phyloP scores from a whole-genome alignment of 2,888 invertebrate species.

The Drosophila testacea region DNA sequence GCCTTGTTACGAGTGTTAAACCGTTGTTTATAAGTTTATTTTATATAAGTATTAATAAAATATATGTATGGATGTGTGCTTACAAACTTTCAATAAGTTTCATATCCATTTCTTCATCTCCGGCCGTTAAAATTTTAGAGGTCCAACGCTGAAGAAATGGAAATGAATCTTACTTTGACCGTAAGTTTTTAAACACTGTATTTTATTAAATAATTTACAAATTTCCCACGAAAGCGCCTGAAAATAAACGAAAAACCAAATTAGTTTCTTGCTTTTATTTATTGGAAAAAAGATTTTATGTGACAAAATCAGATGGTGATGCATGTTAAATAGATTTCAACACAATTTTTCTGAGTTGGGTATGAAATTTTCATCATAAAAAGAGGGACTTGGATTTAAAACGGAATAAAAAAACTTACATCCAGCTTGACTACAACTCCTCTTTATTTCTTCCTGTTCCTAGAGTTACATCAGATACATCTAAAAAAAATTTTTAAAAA shows the following conservation, averaged over 20 bases:
- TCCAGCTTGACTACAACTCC: neutral
- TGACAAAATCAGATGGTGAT: conserved; percentile 33
- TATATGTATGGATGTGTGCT: conserved; percentile 5
- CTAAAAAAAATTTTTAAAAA: neutral
- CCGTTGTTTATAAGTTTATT: conserved; percentile 62
- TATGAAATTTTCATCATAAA: conserved; percentile 66
- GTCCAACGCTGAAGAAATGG: too few relatives aligned
- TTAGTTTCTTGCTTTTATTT: conserved; percentile 12
- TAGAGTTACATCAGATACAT: neutral
- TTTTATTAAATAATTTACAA: conserved; percentile 13
- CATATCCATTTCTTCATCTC: too few relatives aligned
- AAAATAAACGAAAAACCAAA: conserved; percentile 14
- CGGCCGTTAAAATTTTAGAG: too few relatives aligned
- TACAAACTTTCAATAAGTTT: too few relatives aligned
- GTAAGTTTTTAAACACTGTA: too few relatives aligned
- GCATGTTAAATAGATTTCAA: conserved; percentile 70
- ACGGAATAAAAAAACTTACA: conserved; percentile 4
- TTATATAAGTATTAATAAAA: conserved; percentile 33
- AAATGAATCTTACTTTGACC: too few relatives aligned
- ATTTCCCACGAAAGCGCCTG: conserved; percentile 14
- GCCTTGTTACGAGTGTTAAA: conserved; percentile 48
- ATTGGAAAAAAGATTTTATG: neutral
- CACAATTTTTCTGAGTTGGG: conserved; percentile 53
- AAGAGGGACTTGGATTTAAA: neutral
- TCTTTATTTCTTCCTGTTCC: neutral